phyloP scores from a whole-genome alignment of 2,113 vertebrate genomes.

The Plecotus auritus region DNA sequence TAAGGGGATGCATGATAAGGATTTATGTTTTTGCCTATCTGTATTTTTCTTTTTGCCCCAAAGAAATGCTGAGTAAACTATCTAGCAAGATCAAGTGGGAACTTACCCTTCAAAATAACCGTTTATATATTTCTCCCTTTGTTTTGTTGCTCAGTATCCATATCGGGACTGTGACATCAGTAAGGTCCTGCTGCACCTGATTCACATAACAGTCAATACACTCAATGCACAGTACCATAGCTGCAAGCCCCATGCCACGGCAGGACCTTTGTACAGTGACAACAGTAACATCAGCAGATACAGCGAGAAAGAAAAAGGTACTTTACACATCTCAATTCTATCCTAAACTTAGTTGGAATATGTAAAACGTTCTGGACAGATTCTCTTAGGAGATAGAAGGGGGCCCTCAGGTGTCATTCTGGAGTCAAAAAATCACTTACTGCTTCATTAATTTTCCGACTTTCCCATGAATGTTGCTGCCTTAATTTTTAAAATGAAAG shows the following conservation, averaged over 20 bases:
- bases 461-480: not conserved
- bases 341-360: not conserved
- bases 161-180: constrained; percentile 98
- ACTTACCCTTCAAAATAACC: constrained; percentile 33
- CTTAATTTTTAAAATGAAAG: constrained; percentile 1
- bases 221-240: constrained; percentile 99
- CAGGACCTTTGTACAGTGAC: constrained; percentile 97
- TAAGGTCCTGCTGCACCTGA: constrained; percentile 95
- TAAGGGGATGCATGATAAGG: not conserved
- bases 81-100: not conserved
- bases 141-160: constrained; percentile 87
- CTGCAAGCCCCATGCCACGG: constrained; percentile 95
- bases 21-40: not conserved
- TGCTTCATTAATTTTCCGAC: not conserved
- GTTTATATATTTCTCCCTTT: constrained; percentile 13
- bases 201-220: constrained; percentile 98
- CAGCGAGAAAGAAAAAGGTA: constrained; percentile 99
- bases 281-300: constrained; percentile 98
- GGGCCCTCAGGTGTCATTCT: not conserved
- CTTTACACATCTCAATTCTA: constrained; percentile 18
- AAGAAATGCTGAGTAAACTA: not conserved
- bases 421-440: not conserved
- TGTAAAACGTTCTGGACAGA: not conserved
- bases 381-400: not conserved
- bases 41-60: not conserved